Conservation (phyloP, 2,888 invertebrate genomes). For the Drosophila anomelani region DNA sequence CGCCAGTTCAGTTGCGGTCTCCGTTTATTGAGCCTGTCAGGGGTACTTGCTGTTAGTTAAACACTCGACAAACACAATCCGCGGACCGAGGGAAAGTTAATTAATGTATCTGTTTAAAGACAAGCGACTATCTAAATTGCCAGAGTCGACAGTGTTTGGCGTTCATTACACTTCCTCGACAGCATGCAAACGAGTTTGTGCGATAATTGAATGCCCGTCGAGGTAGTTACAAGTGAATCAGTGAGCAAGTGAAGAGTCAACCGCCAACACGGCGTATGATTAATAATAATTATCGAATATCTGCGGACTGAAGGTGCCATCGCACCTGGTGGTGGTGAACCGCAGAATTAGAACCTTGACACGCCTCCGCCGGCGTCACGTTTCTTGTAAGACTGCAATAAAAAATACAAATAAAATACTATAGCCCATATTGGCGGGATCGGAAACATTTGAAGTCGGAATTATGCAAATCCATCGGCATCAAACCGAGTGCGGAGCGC, state of each 20-base stretch:
- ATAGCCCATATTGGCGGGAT: constrained; percentile 23
- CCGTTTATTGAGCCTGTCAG: constrained; percentile 27
- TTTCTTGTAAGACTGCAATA: constrained; percentile 26
- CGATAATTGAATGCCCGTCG: constrained; percentile 15
- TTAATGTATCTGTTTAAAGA: constrained; percentile 37
- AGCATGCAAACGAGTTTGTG: constrained; percentile 28
- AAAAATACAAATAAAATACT: not conserved
- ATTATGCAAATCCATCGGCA: constrained; percentile 59
- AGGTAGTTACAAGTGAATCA: constrained; percentile 26
- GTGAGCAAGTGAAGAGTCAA: constrained; percentile 9
- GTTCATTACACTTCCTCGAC: constrained; percentile 43
- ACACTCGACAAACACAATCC: constrained; percentile 9
- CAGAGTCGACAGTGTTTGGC: constrained; percentile 21
- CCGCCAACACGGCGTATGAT: constrained; percentile 59
- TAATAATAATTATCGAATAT: constrained; percentile 27
- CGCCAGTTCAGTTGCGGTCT: constrained; percentile 1
- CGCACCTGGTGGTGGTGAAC: constrained; percentile 24
- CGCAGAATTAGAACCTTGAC: constrained; percentile 38
- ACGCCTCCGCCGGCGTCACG: constrained; percentile 38
- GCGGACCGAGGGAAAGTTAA: constrained; percentile 30
- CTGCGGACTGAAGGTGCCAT: constrained; percentile 13
- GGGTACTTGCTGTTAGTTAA: constrained; percentile 20
- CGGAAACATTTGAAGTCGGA: constrained; percentile 35
- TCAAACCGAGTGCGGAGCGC: constrained; percentile 25
- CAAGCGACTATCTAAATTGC: constrained; percentile 39